Conservation (phyloP, 2,888 invertebrate genomes). For the Gymnoscelis rufifasciata region DNA sequence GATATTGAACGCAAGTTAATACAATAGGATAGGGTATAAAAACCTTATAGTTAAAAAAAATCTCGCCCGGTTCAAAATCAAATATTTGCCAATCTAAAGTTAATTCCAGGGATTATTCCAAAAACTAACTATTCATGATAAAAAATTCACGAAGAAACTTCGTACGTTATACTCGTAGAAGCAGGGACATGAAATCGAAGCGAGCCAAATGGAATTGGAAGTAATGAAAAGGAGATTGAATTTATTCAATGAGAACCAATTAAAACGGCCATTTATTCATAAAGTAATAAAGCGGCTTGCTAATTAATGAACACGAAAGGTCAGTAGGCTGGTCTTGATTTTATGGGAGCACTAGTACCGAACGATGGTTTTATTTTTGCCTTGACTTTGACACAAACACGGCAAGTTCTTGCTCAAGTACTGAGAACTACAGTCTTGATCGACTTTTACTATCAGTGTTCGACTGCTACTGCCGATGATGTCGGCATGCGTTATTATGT, state of each 20-base stretch:
- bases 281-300: slow-evolving; percentile 16
- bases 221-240: slow-evolving; percentile 15
- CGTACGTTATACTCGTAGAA: not conserved
- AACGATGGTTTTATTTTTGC: too few relatives aligned
- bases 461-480: too few relatives aligned
- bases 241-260: slow-evolving; percentile 17
- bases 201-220: slow-evolving; percentile 5
- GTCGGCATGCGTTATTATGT: too few relatives aligned
- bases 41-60: too few relatives aligned
- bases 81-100: not conserved
- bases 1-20: too few relatives aligned
- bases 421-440: too few relatives aligned
- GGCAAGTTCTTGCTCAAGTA: too few relatives aligned
- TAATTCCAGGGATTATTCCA: not conserved
- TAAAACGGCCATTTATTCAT: slow-evolving; percentile 16
- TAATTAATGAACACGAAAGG: slow-evolving; percentile 16
- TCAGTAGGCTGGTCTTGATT: slow-evolving; percentile 3
- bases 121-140: not conserved
- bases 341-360: too few relatives aligned
- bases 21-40: too few relatives aligned
- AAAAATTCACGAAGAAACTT: not conserved
- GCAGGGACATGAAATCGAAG: slow-evolving; percentile 7
- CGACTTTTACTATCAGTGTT: too few relatives aligned
- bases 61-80: too few relatives aligned
- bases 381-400: too few relatives aligned